phyloP scores from a whole-genome alignment of 2,888 invertebrate species.

The Ephialtes manifestator region DNA sequence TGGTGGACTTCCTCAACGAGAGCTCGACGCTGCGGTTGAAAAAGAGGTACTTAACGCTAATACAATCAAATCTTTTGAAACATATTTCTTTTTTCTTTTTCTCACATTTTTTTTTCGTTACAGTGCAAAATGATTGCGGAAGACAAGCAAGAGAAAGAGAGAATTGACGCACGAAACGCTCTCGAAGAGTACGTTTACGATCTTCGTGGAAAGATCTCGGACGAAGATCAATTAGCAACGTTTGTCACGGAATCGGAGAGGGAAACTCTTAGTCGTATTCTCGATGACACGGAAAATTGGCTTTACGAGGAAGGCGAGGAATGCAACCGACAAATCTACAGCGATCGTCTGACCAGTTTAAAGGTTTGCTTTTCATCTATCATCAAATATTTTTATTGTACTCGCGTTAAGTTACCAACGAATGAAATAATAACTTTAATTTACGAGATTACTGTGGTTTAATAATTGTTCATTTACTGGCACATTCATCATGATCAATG shows the following conservation, averaged over 20 bases:
- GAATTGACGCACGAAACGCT: conserved; percentile 98
- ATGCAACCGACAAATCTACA: conserved; percentile 92
- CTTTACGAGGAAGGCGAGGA: conserved; percentile 99
- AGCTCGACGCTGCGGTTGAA: conserved; percentile 92
- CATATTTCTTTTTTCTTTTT: not conserved
- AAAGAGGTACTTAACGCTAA: conserved; percentile 89
- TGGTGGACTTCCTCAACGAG: conserved; percentile 90
- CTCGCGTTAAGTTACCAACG: no score
- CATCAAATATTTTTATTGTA: not conserved
- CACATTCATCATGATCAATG: not conserved
- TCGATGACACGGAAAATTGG: conserved; percentile 98
- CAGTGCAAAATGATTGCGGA: conserved; percentile 93
- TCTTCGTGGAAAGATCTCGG: conserved; percentile 94
- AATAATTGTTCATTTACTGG: not conserved
- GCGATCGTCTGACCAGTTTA: conserved; percentile 79
- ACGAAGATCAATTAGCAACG: conserved; percentile 91
- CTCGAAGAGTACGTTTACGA: conserved; percentile 99
- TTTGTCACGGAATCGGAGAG: conserved; percentile 92
- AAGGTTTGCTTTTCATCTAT: conserved; percentile 76
- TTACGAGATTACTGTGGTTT: no score
- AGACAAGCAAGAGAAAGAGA: conserved; percentile 97
- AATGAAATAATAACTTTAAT: no score
- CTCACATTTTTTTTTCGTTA: conserved; percentile 51
- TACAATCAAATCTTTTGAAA: not conserved
- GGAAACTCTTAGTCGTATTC: conserved; percentile 88